These are phyloP conservation scores for Herminia tarsipennalis DNA, from an alignment of 2,888 invertebrate species.

Conservation along the genomic window DNA sequence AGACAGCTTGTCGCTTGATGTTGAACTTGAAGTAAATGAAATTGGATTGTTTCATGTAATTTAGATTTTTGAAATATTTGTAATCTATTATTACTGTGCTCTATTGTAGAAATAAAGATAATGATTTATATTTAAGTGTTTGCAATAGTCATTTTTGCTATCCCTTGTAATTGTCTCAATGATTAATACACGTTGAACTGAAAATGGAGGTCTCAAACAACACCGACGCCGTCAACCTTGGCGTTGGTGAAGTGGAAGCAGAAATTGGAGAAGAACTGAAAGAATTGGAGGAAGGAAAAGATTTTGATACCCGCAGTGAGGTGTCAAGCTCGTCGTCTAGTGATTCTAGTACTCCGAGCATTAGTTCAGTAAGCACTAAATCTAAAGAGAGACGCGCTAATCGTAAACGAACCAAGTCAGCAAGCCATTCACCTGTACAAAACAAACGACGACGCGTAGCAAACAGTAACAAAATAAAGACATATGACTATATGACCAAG, in stretches of 20 bases:
- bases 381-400: conserved; percentile 86
- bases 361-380: conserved; percentile 91
- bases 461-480: conserved; percentile 83
- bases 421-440: conserved; percentile 72
- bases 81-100: conserved; percentile 8
- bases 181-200: conserved; percentile 31
- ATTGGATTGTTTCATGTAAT: conserved; percentile 25
- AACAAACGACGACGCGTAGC: conserved; percentile 69
- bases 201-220: conserved; percentile 83
- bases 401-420: conserved; percentile 83
- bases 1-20: too few relatives aligned
- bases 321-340: conserved; percentile 93
- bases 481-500: conserved; percentile 94
- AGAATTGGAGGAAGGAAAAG: conserved; percentile 89
- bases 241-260: conserved; percentile 88
- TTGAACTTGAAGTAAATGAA: conserved; percentile 15
- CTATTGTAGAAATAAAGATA: conserved; percentile 8
- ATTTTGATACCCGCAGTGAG: conserved; percentile 95
- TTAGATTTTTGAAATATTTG: conserved; percentile 22
- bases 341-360: conserved; percentile 90
- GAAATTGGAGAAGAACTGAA: conserved; percentile 93
- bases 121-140: conserved; percentile 16
- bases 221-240: conserved; percentile 87
- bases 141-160: conserved; percentile 9
- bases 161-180: conserved; percentile 6